Percentiles rank a stretch among this genome's conserved stretches.
Conservation (phyloP, 1,140 invertebrate species). For the Dreissena rostriformis region DNA sequence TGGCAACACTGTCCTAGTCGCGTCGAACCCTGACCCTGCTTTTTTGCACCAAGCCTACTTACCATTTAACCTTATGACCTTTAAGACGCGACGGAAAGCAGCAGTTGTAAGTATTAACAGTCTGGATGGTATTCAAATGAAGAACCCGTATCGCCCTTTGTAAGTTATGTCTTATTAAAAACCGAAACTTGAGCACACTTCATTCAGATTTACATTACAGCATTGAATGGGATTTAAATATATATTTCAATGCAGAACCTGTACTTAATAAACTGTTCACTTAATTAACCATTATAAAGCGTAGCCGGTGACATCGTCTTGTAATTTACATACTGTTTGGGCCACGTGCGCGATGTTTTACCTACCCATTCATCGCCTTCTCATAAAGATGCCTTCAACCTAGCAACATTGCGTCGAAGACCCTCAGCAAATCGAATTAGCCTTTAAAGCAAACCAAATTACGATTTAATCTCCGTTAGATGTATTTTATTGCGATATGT, state of each 20-base stretch:
- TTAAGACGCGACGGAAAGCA: no score
- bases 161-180: no score
- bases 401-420: slow-evolving; percentile 3
- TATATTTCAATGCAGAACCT: not conserved
- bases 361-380: slow-evolving; percentile 16
- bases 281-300: slow-evolving; percentile 42
- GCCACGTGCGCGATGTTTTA: slow-evolving; percentile 46
- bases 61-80: no score
- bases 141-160: no score
- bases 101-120: no score
- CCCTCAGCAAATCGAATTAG: slow-evolving; percentile 25
- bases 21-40: no score
- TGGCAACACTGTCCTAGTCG: no score
- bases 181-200: no score
- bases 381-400: slow-evolving; percentile 29
- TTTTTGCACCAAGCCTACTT: no score
- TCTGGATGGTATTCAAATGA: no score
- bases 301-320: not conserved
- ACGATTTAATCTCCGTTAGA: slow-evolving; percentile 21
- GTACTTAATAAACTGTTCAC: slow-evolving; percentile 35
- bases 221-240: slow-evolving; percentile 14
- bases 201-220: no score
- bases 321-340: slow-evolving; percentile 39
- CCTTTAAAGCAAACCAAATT: slow-evolving; percentile 16
- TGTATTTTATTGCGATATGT: slow-evolving; percentile 17